phyloP scores from a whole-genome alignment of 2,888 invertebrate species.

The Polia nebulosa region DNA sequence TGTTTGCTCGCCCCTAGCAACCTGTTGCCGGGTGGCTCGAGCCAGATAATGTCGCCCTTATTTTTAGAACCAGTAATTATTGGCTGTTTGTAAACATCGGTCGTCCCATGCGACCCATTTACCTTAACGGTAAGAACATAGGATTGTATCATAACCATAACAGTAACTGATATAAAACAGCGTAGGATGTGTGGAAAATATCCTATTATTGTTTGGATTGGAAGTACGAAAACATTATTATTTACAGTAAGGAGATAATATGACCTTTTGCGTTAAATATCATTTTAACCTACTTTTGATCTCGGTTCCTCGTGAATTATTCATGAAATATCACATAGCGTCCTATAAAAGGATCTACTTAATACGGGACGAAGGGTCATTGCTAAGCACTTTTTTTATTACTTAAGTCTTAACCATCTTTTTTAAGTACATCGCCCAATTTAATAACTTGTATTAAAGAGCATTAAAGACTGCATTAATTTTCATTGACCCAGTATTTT shows the following conservation, averaged over 20 bases:
- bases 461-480: constrained; percentile 30
- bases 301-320: constrained; percentile 40
- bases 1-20: constrained; percentile 49
- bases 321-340: constrained; percentile 42
- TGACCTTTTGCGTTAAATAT: constrained; percentile 20
- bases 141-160: constrained; percentile 27
- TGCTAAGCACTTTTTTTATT: constrained; percentile 23
- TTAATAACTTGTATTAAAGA: constrained; percentile 26
- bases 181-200: not conserved
- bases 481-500: constrained; percentile 41
- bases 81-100: constrained; percentile 48
- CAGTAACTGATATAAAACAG: not conserved
- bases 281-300: constrained; percentile 39
- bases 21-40: constrained; percentile 56
- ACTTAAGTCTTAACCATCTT: constrained; percentile 18
- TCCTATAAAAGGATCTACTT: constrained; percentile 28
- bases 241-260: not conserved
- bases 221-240: constrained; percentile 15
- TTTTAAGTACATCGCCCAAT: constrained; percentile 10
- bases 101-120: constrained; percentile 37
- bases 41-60: constrained; percentile 45
- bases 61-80: constrained; percentile 58
- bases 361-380: constrained; percentile 12
- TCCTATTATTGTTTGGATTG: not conserved
- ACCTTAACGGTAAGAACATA: constrained; percentile 39